Evolutionary conservation across 2,113 vertebrate genomes (phyloP), one percentile per base, ranked within the genome.

Genomic region (Cnemophilus loriae): DNA sequence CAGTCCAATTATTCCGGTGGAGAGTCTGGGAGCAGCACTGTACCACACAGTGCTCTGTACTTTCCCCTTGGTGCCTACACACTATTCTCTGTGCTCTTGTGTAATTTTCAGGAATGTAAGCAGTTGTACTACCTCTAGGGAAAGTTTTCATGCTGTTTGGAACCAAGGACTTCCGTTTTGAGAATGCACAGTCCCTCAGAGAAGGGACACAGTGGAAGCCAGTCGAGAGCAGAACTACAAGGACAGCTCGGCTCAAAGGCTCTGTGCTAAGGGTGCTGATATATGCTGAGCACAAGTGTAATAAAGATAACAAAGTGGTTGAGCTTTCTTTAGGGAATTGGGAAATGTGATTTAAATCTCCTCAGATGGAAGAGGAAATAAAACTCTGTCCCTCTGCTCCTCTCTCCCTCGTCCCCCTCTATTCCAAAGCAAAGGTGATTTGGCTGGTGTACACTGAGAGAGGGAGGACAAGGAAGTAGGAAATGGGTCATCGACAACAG

Each of bases 261-360:
- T 94, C 22, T 9, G 7, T 17, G 15, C 5, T 68, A 37, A 64
- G 44, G 35, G 35, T 85, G 35, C 8, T 89, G 77, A 59, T 64
- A 52, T 41, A 75, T 32, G 41, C 53, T 52, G 24, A 64, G 8
- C 32, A 60, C 32, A 64, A 78, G 15, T 14, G 18, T 22, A 67
- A 71, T 44, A 39, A 76, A 84, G 84, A 75, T 6, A 79, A 89
- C 33, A 21, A 89, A 44, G 19, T 37, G 4, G 20, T 16, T 64
- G 44, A 93, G 8, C 9, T 74, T 90, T 80, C 67, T 80, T 80
- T 65, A 88, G 55, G 39, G 37, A 86, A 76, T 27, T 57, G 37
- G 60, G 12, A 89, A 93, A 90, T 53, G 32, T 53, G 46, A 73
- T 85, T 90, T 86, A 93, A 93, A 73, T 73, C 70, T 91, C 44